Percentiles rank a stretch among this genome's conserved stretches.
phyloP scores from a whole-genome alignment of 2,888 invertebrate genomes.

The Himalopsyche anomala region DNA sequence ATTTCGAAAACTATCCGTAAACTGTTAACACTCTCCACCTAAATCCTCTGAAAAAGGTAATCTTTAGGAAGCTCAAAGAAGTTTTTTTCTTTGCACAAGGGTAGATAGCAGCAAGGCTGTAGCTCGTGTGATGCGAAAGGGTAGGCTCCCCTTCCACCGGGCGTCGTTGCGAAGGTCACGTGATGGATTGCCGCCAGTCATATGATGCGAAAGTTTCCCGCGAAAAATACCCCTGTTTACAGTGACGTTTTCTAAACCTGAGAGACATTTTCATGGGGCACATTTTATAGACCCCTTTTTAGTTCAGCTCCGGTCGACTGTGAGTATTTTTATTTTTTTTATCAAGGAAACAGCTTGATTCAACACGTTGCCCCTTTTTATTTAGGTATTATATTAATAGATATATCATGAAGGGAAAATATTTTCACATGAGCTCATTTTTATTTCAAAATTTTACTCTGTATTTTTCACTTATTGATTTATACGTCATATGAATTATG shows the following conservation, averaged over 20 bases:
- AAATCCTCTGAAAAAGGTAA: conserved; percentile 27
- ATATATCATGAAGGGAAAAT: no score
- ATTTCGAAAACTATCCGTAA: background rate
- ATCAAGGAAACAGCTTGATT: conserved; percentile 9
- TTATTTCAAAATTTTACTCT: no score
- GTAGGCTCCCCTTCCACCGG: background rate
- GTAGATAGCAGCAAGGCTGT: background rate
- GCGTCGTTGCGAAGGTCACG: conserved; percentile 36
- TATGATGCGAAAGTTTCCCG: conserved; percentile 40
- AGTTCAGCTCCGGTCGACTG: conserved; percentile 7
- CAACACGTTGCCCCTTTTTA: conserved; percentile 6
- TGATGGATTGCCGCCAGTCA: conserved; percentile 49
- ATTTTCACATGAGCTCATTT: no score
- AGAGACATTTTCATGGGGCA: conserved; percentile 3
- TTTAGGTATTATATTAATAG: background rate
- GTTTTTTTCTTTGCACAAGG: background rate
- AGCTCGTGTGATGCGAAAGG: conserved; percentile 1
- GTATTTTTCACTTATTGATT: no score
- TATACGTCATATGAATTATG: no score
- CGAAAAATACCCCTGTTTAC: conserved; percentile 40
- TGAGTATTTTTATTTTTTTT: conserved; percentile 1
- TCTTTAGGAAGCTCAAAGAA: conserved; percentile 7
- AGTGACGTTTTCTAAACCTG: conserved; percentile 31
- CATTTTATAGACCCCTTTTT: conserved; percentile 16
- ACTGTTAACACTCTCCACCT: conserved; percentile 22